Evolutionary conservation across 2,888 invertebrate species (phyloP).

Genomic region (Balanococcus diminutus): DNA sequence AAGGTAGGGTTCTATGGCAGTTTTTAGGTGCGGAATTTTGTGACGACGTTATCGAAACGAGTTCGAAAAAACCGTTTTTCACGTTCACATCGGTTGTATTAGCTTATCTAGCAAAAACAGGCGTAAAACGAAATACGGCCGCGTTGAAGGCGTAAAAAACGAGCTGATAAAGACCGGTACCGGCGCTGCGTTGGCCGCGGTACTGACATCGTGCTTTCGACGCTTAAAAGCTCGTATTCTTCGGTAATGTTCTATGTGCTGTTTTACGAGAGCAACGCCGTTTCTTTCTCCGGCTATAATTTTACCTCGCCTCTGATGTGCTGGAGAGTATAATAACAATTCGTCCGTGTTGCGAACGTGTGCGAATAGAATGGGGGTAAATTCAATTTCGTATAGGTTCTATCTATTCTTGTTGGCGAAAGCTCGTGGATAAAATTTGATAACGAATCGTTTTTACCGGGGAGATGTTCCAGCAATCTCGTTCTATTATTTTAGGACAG

Average conservation of each 20-base stretch:
- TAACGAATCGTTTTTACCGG: background rate
- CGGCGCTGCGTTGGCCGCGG: background rate
- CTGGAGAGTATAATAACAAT: background rate
- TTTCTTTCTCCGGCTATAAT: background rate
- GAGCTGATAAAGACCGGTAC: background rate
- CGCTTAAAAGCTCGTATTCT: background rate
- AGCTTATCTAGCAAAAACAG: constrained; percentile 27
- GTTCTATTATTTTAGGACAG: background rate
- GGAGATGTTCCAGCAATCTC: background rate
- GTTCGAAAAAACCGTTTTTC: constrained; percentile 2
- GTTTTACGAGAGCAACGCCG: background rate
- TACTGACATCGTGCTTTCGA: background rate
- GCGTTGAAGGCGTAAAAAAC: constrained; percentile 23
- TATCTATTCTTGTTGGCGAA: too few relatives aligned
- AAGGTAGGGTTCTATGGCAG: too few relatives aligned
- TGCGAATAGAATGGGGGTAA: background rate
- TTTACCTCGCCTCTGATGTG: background rate
- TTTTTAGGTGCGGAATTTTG: background rate
- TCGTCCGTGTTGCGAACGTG: background rate
- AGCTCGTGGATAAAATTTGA: background rate
- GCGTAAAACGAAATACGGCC: constrained; percentile 36
- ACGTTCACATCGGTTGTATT: constrained; percentile 26
- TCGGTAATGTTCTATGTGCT: background rate
- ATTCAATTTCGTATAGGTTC: background rate
- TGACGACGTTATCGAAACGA: constrained; percentile 20